Evolutionary conservation across 2,113 vertebrate species (phyloP), one percentile per base, ranked within the genome.

Genomic region (Maccullochella peelii): DNA sequence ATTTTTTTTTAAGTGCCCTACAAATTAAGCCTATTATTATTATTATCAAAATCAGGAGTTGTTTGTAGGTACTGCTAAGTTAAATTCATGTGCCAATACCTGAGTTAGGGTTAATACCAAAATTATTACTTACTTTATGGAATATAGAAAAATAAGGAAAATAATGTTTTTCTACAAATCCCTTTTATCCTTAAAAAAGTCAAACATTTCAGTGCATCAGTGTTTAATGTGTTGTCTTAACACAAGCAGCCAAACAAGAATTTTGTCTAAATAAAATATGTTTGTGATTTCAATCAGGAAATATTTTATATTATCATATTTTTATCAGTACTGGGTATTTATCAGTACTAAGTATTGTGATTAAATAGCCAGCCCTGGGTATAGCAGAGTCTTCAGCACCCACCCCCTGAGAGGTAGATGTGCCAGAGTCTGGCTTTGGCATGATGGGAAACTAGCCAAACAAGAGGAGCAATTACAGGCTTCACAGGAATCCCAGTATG

Each of bases 391-490:
- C 58, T 44, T 44, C n/a, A 27, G n/a, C 42, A 38, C 33, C 58
- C 30, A 33, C 23, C 25, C 20, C 5, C 16, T 67, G 15, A 70
- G 8, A 57, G 1, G 15, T 2, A 59, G 21, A 74, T 21, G 36
- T 67, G 21, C 52, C 69, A 70, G 73, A 71, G 30, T 38, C 61
- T 25, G 40, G 7, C 15, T 10, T 47, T 40, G 27, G 25, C 23
- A 59, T 42, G 49, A 58, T 50, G 61, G 54, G 59, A 68, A 80
- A 65, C 6, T 18, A 30, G 11, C 18, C 55, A 58, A 67, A 62
- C 12, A 30, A 63, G 23, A 52, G 25, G n/a, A 62, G 23, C 20
- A 36, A 57, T 27, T 21, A 66, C 59, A 63, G 30, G 50, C 38
- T 73, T 59, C 52, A 74, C 0, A 10, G 50, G 25, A 63, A 62